Base-by-base conservation (phyloP, 2,113 vertebrate genomes). In the Cyphomyrus discorhynchus region DNA sequence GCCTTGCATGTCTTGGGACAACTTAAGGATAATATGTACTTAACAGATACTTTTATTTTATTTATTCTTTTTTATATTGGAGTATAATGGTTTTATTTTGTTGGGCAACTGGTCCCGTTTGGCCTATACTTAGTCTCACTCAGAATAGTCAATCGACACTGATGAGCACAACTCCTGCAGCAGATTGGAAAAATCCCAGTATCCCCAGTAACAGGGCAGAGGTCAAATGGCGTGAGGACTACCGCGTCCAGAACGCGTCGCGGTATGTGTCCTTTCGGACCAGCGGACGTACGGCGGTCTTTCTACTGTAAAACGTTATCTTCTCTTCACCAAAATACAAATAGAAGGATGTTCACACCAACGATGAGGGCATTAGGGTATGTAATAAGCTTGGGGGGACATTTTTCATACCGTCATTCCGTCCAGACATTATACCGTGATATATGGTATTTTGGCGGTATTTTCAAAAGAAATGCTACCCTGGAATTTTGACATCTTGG, bases 21-120 rank as follows among this genome's bases (percentile, higher is more conserved):
- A 95, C 94, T 96, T 92, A 95, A 94, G 77, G 91, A 92, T 93
- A 90, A 93, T 93, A 93, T 92, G 95, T 97, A 96, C 96, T 96
- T 96, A 96, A 96, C 88, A 95, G 92, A 96, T 96, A 96, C 96
- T 97, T 95, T 98, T 97, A 98, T 98, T 98, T 98, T 98, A 98
- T 99, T 99, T 99, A 98, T 98, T 98, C n/a, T 27, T 31, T 70
- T 98, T 99, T 98, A 94, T 98, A 98, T 97, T 94, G 95, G 97
- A 97, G 96, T 97, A 96, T 96, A 95, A 94, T 93, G 95, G 96
- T 92, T 97, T 96, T 93, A 94, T 95, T 94, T 91, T 93, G 92
- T 91, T 91, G 89, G 92, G 88, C 89, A 91, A 95, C 95, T 90
- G 0, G 90, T 95, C 94, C 93, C 92, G 94, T 96, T 89, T 94